Evolutionary conservation across 1,140 invertebrate genomes (phyloP).

Genomic region (Nilaparvata lugens): DNA sequence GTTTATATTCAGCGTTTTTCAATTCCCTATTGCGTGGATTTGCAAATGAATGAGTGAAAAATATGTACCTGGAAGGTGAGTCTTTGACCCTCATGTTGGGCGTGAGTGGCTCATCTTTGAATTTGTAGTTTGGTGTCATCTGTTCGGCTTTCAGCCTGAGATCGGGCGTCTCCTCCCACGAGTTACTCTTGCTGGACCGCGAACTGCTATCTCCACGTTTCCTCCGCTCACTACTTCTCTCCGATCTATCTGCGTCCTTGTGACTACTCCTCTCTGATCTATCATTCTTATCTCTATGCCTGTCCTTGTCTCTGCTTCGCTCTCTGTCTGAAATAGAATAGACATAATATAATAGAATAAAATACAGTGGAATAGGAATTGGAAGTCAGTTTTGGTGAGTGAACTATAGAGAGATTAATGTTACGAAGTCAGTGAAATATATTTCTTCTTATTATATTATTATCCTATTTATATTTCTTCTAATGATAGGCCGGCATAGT

Average conservation of each 20-base stretch:
- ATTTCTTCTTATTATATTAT: no score
- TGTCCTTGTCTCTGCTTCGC: conserved; percentile 29
- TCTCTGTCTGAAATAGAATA: conserved; percentile 16
- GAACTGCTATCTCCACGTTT: background rate
- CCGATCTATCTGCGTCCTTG: conserved; percentile 24
- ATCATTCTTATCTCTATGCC: conserved; percentile 30
- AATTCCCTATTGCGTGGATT: background rate
- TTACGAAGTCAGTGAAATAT: no score
- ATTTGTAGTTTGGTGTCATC: conserved; percentile 49
- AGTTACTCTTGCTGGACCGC: conserved; percentile 8
- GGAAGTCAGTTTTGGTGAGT: no score
- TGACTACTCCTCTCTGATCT: conserved; percentile 28
- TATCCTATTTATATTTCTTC: no score
- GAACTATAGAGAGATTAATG: no score
- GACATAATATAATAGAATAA: no score
- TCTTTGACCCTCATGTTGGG: conserved; percentile 60
- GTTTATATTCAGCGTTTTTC: background rate
- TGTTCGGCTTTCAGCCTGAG: conserved; percentile 42
- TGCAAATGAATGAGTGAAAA: background rate
- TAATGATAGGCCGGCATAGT: no score
- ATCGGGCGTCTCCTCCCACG: conserved; percentile 5
- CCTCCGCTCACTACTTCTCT: conserved; percentile 5
- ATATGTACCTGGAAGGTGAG: conserved; percentile 47
- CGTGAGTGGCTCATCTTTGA: conserved; percentile 72
- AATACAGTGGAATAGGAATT: no score